phyloP scores from a whole-genome alignment of 2,888 invertebrate genomes.

The Omphaloscelis lunosa region DNA sequence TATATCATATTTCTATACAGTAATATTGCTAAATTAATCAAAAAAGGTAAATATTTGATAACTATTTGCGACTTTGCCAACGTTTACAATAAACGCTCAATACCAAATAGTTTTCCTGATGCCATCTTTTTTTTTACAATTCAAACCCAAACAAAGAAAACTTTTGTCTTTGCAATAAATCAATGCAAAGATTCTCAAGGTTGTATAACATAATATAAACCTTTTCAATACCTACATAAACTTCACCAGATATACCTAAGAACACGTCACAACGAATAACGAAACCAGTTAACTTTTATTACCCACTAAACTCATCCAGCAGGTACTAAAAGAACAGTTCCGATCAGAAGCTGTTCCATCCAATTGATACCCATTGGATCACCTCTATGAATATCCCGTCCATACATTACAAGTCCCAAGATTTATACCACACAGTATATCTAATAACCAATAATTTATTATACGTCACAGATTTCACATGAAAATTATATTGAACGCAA shows the following conservation, averaged over 20 bases:
- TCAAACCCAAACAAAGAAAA: neutral
- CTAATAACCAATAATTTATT: conserved; percentile 72
- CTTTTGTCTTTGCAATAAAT: neutral
- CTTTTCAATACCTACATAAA: neutral
- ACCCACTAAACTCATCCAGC: conserved; percentile 44
- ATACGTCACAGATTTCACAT: conserved; percentile 75
- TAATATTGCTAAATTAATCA: no score
- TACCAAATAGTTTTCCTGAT: neutral
- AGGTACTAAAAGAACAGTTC: conserved; percentile 33
- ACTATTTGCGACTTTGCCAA: no score
- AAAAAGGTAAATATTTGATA: no score
- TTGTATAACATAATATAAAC: neutral
- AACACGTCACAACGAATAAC: neutral
- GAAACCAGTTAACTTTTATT: conserved; percentile 51
- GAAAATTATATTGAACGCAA: conserved; percentile 74
- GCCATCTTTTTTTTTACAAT: neutral
- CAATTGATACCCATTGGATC: conserved; percentile 48
- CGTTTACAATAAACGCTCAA: no score
- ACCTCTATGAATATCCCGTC: conserved; percentile 59
- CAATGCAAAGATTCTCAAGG: neutral
- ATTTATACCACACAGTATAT: conserved; percentile 67
- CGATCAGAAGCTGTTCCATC: conserved; percentile 44
- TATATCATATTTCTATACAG: no score
- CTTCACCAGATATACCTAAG: neutral
- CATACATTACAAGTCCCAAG: conserved; percentile 64